These are phyloP conservation scores for human (Homo sapiens) DNA, from an alignment of 2,113 vertebrate species.

Conservation along the genomic window DNA sequence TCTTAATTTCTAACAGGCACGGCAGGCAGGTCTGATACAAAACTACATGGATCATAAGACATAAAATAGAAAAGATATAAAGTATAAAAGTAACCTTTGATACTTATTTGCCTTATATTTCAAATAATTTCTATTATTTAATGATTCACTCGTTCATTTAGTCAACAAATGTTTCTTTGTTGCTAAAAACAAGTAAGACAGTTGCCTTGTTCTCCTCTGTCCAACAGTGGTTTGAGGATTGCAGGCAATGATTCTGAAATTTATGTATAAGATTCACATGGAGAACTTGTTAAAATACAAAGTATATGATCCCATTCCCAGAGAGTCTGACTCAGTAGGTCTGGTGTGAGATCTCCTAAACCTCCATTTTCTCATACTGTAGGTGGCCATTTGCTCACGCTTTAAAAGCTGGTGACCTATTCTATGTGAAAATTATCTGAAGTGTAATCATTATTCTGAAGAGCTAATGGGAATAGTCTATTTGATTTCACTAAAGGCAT, in stretches of 20 bases:
- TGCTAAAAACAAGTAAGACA: not conserved
- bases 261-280: not conserved
- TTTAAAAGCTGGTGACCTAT: slow-evolving; percentile 24
- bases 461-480: not conserved
- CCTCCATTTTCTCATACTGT: not conserved
- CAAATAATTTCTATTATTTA: slow-evolving; percentile 28
- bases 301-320: not conserved
- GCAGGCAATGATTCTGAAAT: not conserved
- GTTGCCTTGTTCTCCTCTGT: not conserved
- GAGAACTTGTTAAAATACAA: not conserved
- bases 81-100: not conserved
- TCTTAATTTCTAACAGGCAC: not conserved
- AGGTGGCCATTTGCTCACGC: not conserved
- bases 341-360: not conserved
- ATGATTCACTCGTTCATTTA: not conserved
- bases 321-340: not conserved
- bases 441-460: slow-evolving; percentile 9
- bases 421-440: not conserved
- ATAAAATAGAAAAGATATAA: not conserved
- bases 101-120: not conserved
- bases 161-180: slow-evolving; percentile 23
- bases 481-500: slow-evolving; percentile 18
- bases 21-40: not conserved
- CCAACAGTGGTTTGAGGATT: not conserved
- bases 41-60: not conserved